Evolutionary conservation across 2,888 invertebrate genomes (phyloP).

Genomic region (Euphydryas editha): DNA sequence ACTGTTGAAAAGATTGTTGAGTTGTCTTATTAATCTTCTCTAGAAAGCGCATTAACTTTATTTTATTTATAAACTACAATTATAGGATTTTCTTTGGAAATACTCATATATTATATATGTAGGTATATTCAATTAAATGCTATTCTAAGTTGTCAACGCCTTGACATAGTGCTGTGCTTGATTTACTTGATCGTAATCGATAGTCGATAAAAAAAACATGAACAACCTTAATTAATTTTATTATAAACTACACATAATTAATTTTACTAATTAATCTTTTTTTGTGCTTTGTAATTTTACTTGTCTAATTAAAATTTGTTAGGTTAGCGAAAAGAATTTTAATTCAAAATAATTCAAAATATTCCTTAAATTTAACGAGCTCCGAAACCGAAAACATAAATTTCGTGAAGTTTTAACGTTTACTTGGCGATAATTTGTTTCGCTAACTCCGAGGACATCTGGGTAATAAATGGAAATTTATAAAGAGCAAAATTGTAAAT

Average conservation of each 20-base stretch:
- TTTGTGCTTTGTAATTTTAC: neutral
- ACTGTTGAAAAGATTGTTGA: neutral
- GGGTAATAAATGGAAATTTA: conserved; percentile 22
- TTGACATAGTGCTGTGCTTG: conserved; percentile 18
- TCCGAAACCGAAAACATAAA: conserved; percentile 26
- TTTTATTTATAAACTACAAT: neutral
- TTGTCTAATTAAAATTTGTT: conserved; percentile 10
- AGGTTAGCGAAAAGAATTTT: conserved; percentile 16
- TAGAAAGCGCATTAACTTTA: conserved; percentile 1
- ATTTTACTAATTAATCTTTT: neutral
- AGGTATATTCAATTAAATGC: neutral
- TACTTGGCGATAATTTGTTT: conserved; percentile 21
- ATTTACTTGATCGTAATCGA: conserved; percentile 19
- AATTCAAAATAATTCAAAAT: conserved; percentile 16
- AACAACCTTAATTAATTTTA: neutral
- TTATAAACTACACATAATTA: neutral
- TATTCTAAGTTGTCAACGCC: conserved; percentile 15
- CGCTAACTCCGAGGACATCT: conserved; percentile 18
- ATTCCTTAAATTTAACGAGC: conserved; percentile 27
- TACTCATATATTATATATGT: neutral
- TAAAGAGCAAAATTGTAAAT: conserved; percentile 2
- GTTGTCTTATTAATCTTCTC: neutral
- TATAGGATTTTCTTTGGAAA: conserved; percentile 2
- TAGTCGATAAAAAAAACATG: conserved; percentile 7
- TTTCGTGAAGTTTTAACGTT: conserved; percentile 21